phyloP scores from a whole-genome alignment of 2,113 vertebrate genomes.

The Tautogolabrus adspersus region DNA sequence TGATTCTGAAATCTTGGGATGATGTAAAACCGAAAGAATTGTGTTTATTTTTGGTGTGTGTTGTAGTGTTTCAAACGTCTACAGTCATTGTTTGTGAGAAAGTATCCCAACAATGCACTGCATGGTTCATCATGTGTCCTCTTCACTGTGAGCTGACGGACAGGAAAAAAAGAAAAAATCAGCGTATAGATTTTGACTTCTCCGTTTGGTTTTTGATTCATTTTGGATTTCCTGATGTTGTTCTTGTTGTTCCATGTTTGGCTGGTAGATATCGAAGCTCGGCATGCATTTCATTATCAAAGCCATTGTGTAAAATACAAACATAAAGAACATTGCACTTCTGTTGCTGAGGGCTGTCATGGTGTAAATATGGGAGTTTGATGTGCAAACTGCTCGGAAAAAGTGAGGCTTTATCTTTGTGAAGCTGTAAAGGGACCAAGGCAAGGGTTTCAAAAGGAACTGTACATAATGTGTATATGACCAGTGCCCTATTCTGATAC shows the following conservation, averaged over 20 bases:
- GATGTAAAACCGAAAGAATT: constrained; percentile 79
- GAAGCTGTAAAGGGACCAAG: constrained; percentile 78
- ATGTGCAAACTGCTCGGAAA: constrained; percentile 58
- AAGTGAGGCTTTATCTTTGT: constrained; percentile 60
- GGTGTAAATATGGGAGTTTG: constrained; percentile 83
- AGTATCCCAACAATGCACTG: constrained; percentile 84
- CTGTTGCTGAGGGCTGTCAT: constrained; percentile 82
- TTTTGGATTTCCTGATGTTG: constrained; percentile 80
- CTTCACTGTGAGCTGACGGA: constrained; percentile 88
- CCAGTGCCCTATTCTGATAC: constrained; percentile 77
- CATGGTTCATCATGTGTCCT: constrained; percentile 89
- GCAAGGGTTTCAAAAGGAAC: constrained; percentile 69
- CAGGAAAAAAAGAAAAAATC: constrained; percentile 61
- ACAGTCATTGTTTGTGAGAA: constrained; percentile 72
- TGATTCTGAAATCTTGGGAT: constrained; percentile 85
- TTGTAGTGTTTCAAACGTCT: constrained; percentile 85
- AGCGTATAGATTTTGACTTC: constrained; percentile 76
- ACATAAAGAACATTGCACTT: constrained; percentile 83
- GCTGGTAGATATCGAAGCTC: constrained; percentile 85
- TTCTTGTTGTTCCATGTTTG: constrained; percentile 82
- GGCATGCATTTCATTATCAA: constrained; percentile 88
- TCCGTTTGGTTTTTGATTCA: constrained; percentile 36
- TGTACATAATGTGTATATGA: constrained; percentile 89
- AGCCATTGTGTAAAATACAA: constrained; percentile 83
- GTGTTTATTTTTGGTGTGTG: constrained; percentile 83